A percentile compares a stretch with the other conserved stretches of the same genome.
phyloP scores from a whole-genome alignment of 1,140 invertebrate genomes.

The Drosophila trapezifrons region DNA sequence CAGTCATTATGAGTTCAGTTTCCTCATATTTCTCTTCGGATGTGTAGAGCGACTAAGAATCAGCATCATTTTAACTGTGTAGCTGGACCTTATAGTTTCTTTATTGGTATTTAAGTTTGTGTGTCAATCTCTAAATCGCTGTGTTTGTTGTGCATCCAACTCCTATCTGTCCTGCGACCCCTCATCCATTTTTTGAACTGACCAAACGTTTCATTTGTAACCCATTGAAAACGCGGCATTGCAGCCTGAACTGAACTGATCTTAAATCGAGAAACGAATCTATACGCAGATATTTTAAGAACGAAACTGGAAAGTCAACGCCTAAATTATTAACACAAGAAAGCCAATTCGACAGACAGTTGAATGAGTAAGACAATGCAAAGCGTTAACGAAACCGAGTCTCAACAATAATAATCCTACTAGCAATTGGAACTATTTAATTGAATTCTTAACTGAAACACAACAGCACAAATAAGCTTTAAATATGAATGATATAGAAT shows the following conservation, averaged over 20 bases:
- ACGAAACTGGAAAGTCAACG: constrained; percentile 4
- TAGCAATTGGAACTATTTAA: constrained; percentile 21
- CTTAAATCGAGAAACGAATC: constrained; percentile 34
- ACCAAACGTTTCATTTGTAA: constrained; percentile 45
- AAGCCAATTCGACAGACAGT: neutral
- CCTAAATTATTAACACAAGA: constrained; percentile 7
- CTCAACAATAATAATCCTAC: constrained; percentile 13
- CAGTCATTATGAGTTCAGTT: neutral
- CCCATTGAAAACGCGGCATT: constrained; percentile 44
- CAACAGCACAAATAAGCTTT: constrained; percentile 33
- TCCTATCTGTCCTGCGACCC: constrained; percentile 20
- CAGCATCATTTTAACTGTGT: constrained; percentile 5
- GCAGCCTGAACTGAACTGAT: constrained; percentile 39
- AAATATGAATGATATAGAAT: neutral
- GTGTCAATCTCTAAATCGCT: constrained; percentile 18
- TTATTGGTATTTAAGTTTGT: constrained; percentile 3
- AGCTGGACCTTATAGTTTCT: constrained; percentile 11
- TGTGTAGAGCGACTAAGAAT: neutral
- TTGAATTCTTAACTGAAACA: constrained; percentile 16
- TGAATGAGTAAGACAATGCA: constrained; percentile 4
- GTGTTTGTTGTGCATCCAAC: constrained; percentile 44
- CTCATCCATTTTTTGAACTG: constrained; percentile 29
- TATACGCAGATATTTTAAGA: constrained; percentile 15
- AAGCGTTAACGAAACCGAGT: neutral
- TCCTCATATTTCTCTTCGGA: neutral